Percentiles rank a stretch among this genome's conserved stretches.
Conservation (phyloP, 2,797 vertebrate species). For the Acrocephalus scirpaceus region DNA sequence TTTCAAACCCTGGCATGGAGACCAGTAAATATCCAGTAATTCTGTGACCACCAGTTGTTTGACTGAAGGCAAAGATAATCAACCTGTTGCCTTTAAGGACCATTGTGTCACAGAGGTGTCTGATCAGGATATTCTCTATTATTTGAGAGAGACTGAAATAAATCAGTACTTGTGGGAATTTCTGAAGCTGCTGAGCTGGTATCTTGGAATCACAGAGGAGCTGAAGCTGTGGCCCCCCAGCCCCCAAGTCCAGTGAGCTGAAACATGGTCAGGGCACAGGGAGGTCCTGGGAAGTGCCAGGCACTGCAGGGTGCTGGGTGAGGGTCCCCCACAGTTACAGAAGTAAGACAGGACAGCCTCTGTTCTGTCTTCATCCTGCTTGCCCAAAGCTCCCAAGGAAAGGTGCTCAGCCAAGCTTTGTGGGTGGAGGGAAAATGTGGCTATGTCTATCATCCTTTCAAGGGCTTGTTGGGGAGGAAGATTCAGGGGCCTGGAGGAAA, state of each 20-base stretch:
- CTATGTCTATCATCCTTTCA: rapidly evolving
- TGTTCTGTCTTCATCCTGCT: neutral
- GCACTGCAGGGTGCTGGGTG: neutral
- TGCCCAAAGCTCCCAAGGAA: neutral
- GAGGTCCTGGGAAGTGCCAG: neutral
- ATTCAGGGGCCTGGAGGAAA: neutral
- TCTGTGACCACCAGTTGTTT: neutral
- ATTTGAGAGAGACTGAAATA: neutral
- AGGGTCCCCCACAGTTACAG: neutral
- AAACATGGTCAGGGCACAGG: rapidly evolving
- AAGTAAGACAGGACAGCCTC: neutral
- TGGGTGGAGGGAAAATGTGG: neutral
- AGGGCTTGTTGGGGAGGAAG: neutral
- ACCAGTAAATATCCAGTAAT: neutral
- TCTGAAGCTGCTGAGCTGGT: neutral
- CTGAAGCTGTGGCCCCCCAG: neutral
- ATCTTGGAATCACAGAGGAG: neutral
- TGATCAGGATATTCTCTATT: neutral
- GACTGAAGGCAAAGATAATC: neutral
- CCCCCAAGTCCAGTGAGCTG: neutral
- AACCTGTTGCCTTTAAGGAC: neutral
- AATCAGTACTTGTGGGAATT: neutral
- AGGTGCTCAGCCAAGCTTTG: neutral
- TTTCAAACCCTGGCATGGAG: neutral
- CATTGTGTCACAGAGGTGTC: neutral